These are phyloP conservation scores for Hystrix cristata DNA, from an alignment of 2,113 vertebrate species.

Conservation along the genomic window DNA sequence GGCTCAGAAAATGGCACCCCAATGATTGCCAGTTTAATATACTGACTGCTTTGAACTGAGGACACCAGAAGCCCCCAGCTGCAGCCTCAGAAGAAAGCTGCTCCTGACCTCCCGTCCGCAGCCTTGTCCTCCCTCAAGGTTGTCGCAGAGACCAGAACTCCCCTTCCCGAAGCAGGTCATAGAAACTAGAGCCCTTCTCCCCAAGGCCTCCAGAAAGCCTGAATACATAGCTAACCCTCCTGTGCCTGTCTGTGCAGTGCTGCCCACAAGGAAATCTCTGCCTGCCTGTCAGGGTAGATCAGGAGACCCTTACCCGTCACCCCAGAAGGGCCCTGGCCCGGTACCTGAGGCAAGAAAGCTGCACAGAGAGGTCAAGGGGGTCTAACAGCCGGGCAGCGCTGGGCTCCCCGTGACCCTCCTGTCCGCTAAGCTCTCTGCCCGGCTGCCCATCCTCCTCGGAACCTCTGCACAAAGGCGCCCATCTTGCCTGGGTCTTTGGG, in stretches of 20 bases:
- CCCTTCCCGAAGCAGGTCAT: not conserved
- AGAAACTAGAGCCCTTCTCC: not conserved
- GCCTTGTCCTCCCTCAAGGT: not conserved
- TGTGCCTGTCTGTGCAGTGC: not conserved
- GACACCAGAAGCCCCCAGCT: not conserved
- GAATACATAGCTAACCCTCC: not conserved
- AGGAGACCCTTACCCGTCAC: not conserved
- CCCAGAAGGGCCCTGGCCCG: too few relatives aligned
- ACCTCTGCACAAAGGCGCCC: not conserved
- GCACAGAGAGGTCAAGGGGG: not conserved
- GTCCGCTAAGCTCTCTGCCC: not conserved
- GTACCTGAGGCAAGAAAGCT: not conserved
- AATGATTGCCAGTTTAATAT: not conserved
- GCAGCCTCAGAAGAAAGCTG: not conserved
- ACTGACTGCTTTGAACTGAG: not conserved
- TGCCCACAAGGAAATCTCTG: not conserved
- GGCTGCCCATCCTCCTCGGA: not conserved
- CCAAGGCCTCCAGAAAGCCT: not conserved
- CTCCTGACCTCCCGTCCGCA: not conserved
- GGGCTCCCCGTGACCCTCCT: not conserved
- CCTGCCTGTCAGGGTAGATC: not conserved
- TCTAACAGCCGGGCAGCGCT: not conserved
- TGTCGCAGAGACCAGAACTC: not conserved
- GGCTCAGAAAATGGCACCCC: not conserved
- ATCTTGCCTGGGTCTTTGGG: not conserved